Base-by-base conservation (phyloP, 2,113 vertebrate genomes). In the Seriola quinqueradiata region DNA sequence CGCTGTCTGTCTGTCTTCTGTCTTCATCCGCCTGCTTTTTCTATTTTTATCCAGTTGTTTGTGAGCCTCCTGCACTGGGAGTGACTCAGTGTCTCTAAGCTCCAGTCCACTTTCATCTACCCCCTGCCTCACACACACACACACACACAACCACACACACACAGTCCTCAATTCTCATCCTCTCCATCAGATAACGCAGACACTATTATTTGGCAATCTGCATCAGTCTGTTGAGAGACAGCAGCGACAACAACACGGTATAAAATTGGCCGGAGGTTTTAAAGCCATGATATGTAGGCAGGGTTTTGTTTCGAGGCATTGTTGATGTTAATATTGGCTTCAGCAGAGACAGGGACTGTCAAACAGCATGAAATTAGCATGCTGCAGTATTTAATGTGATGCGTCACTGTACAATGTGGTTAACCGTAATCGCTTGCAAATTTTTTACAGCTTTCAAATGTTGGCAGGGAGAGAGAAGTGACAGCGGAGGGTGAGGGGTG, bases 71-170 rank as follows among this genome's bases (percentile, higher is more conserved):
- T 63, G 67, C 65, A 42, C 73, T 34, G 87, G 72, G 79, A 92
- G 86, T 93, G 87, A 90, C 82, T 92, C 88, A 92, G 74, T 82
- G 75, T 90, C 91, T 90, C 90, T 89, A 77, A 89, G 83, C 88
- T 82, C 85, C 70, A 69, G 55, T 81, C 77, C 86, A 79, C 89
- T 95, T 93, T 89, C 81, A 91, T 91, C 87, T 76, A 86, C 75
- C 75, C 77, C 69, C 74, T 75, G 61, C 57, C 58, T 58, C 48
- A 57, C 23, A 52, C n/a, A 25, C n/a, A 55, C n/a, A 11, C 19
- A 55, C 75, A 67, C 60, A 61, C 36, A 52, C 67, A 44, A 32
- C 63, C 44, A 52, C 72, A 55, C 48, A 76, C 40, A 57, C 60
- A 57, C 57, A 50, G 55, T 44, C 69, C 54, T 58, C 67, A 19